Evolutionary conservation across 1,140 invertebrate species (phyloP), one percentile per base, ranked within the genome.

Genomic region (Gonatopus flavifemur): DNA sequence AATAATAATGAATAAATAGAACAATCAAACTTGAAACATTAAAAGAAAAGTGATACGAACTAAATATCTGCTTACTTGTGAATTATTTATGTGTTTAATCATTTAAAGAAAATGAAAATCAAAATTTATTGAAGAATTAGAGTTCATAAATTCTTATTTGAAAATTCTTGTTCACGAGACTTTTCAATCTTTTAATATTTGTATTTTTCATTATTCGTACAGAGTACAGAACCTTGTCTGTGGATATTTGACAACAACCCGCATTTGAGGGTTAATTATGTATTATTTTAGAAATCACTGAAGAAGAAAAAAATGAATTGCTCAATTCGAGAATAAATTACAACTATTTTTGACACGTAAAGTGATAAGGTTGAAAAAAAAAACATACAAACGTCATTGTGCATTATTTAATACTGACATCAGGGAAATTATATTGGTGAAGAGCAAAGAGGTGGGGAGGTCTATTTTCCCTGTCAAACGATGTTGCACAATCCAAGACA

Each of bases 381-480:
- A 39, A 50, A 38, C 10, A 22, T 24, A 33, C 25, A 42, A 55
- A 43, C 37, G 35, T 41, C 37, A 49, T 50, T 36, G 20, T 58
- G 28, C 56, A 58, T 51, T 52, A 52, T 66, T 61, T 55, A 57
- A 56, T 30, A 25, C 42, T 31, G 42, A 48, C 50, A n/a, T 44
- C 8, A 36, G 49, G 48, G 43, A 62, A 59, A 65, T 52, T 57
- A 45, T 39, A 59, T 38, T 44, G 49, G 44, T 28, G 36, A 48
- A 49, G 35, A 40, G 48, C 42, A 28, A 39, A 49, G 28, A 19
- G 36, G 51, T 53, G 55, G 55, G 39, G 47, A 28, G 46, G 55
- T 56, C 55, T 64, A 66, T 59, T 66, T 63, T 61, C 52, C 55
- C 57, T 58, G 38, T 47, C 41, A 36, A 49, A 43, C 49, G 42